Evolutionary conservation across 2,113 vertebrate genomes (phyloP).

Genomic region (Pampusana beccarii): DNA sequence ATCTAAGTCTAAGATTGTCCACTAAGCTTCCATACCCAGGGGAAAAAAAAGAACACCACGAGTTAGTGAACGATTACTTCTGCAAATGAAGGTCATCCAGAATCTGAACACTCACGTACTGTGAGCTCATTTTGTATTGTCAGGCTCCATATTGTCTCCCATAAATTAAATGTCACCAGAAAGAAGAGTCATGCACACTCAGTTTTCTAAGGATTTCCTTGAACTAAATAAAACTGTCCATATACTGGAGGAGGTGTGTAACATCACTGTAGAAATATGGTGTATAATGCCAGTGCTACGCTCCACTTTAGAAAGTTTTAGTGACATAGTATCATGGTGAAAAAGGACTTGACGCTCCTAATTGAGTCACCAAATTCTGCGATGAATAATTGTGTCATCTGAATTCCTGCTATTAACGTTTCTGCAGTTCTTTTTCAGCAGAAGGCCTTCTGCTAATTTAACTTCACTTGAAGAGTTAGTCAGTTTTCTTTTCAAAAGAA

Average conservation of each 20-base stretch:
- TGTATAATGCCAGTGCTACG: background rate
- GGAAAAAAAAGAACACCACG: background rate
- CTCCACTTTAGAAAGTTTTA: background rate
- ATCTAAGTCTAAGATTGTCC: background rate
- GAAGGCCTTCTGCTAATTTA: background rate
- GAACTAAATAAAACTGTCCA: background rate
- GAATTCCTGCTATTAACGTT: background rate
- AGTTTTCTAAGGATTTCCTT: background rate
- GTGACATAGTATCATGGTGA: background rate
- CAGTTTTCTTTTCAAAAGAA: background rate
- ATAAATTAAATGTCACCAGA: slow-evolving; percentile 10
- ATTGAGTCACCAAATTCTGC: background rate
- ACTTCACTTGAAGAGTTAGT: background rate
- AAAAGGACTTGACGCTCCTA: background rate
- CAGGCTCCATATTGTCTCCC: background rate
- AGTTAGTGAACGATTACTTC: background rate
- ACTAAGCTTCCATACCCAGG: background rate
- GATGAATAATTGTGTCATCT: background rate
- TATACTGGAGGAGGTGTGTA: background rate
- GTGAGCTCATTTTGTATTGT: background rate
- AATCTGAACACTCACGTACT: background rate
- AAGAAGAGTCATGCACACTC: background rate
- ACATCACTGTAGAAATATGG: background rate
- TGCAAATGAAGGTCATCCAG: slow-evolving; percentile 1
- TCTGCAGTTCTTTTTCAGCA: background rate